Conservation (phyloP, 2,113 vertebrate species). For the Propithecus coquereli region DNA sequence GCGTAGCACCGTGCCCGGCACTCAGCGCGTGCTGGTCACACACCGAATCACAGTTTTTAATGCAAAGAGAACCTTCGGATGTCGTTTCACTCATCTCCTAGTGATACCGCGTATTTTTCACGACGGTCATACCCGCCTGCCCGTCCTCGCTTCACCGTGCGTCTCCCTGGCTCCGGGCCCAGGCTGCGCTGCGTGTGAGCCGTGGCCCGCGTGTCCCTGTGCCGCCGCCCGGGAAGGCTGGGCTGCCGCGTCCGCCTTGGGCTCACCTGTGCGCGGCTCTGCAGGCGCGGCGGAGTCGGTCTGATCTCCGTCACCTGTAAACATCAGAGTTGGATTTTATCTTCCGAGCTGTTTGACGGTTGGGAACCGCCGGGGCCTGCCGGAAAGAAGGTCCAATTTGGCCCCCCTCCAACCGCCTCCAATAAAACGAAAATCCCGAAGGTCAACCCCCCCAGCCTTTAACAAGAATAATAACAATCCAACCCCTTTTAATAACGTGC, state of each 20-base stretch:
- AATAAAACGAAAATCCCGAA: no score
- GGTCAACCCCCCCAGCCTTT: no score
- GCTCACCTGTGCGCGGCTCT: background rate
- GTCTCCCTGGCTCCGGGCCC: rapidly evolving
- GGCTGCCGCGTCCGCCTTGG: background rate
- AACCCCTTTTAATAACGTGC: no score
- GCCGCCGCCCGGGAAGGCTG: background rate
- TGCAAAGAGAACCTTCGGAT: rapidly evolving
- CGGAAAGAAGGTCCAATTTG: no score
- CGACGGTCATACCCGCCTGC: rapidly evolving
- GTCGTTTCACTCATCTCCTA: background rate
- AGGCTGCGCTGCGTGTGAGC: rapidly evolving
- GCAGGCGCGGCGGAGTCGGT: background rate
- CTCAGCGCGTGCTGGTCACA: rapidly evolving
- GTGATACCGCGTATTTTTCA: rapidly evolving
- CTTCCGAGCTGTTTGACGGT: rapidly evolving
- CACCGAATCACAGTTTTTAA: background rate
- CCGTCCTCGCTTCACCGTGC: rapidly evolving
- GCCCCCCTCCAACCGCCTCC: no score
- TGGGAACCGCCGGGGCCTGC: no score
- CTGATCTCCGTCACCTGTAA: background rate
- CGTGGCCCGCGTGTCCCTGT: rapidly evolving
- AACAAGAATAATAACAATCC: no score
- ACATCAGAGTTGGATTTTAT: rapidly evolving
- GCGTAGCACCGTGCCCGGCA: background rate